Evolutionary conservation across 2,113 vertebrate genomes (phyloP), one percentile per base, ranked within the genome.

Genomic region (Carassius auratus): DNA sequence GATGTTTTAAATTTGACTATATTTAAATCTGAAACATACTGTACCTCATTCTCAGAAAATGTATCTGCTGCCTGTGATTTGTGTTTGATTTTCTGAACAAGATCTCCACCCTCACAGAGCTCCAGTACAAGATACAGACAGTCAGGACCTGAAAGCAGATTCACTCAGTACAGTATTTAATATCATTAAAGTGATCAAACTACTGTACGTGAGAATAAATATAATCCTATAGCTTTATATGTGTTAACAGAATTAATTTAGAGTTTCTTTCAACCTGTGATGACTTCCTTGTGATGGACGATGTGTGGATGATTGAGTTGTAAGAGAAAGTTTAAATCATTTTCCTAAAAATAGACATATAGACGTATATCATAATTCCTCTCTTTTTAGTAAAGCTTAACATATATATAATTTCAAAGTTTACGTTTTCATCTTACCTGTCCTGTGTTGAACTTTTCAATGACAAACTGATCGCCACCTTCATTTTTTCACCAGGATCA

Each of bases 21-120:
- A 13, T 52, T 52, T 12, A 62, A 8, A 38, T 73, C 19, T 45
- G 21, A 36, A 73, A 21, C 36, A 26, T 64, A 23, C 61, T 13
- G 61, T 64, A 64, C 61, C 61, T 73, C 69, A 42, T n/a, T 73
- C 71, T 74, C 71, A 74, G 71, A 74, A 48, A 74, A 74, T 61
- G 8, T n/a, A 61, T n/a, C 59, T 10, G 8, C 12, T n/a, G 4
- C 10, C 71, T 74, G 9, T 42, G 5, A 48, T 74, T 74, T 48
- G 38, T 14, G 38, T 48, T 48, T 74, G 19, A 48, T 74, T 48
- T n/a, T 74, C 19, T 74, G 9, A 74, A 10, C 38, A 0, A 74
- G 38, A 74, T 74, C 71, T 74, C 42, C 71, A 48, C 19, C 38
- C 21, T 48, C 71, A 13, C 38, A 74, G 38, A 23, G 42, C 38